A percentile compares a stretch with the other conserved stretches of the same genome.
phyloP scores from a whole-genome alignment of 2,113 vertebrate species.

The Ploceus nigricollis region DNA sequence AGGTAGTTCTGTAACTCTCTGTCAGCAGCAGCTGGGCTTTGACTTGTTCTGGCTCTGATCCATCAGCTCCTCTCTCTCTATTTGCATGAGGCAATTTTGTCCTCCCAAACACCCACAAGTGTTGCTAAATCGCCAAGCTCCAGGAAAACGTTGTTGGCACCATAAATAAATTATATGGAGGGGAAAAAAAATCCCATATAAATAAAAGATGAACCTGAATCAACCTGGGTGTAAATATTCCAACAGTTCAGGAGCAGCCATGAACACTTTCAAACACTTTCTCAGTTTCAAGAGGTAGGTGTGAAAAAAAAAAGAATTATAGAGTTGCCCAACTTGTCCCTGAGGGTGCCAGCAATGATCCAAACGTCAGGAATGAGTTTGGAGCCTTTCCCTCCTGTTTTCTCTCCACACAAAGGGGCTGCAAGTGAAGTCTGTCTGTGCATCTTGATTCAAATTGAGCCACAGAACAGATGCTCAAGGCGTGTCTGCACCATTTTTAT shows the following conservation, averaged over 20 bases:
- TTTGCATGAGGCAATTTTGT: background rate
- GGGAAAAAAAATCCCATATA: background rate
- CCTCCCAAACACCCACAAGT: background rate
- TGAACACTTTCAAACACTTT: background rate
- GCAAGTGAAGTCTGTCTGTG: background rate
- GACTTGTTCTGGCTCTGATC: background rate
- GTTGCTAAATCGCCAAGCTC: background rate
- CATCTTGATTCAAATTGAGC: background rate
- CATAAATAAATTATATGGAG: background rate
- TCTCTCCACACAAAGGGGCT: background rate
- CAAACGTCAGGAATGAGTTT: background rate
- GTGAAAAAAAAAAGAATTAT: background rate
- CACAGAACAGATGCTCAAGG: background rate
- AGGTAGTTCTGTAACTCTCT: background rate
- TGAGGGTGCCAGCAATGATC: background rate
- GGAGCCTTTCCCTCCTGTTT: background rate
- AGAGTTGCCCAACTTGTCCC: background rate
- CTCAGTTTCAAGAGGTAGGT: background rate
- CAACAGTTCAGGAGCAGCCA: background rate
- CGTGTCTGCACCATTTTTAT: background rate
- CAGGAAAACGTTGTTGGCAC: background rate
- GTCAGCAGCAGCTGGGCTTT: background rate
- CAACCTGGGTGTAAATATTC: background rate
- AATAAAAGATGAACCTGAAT: background rate
- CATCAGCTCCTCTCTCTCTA: background rate